These are phyloP conservation scores for Parapsyche elsis DNA, from an alignment of 1,140 invertebrate species.

Conservation along the genomic window DNA sequence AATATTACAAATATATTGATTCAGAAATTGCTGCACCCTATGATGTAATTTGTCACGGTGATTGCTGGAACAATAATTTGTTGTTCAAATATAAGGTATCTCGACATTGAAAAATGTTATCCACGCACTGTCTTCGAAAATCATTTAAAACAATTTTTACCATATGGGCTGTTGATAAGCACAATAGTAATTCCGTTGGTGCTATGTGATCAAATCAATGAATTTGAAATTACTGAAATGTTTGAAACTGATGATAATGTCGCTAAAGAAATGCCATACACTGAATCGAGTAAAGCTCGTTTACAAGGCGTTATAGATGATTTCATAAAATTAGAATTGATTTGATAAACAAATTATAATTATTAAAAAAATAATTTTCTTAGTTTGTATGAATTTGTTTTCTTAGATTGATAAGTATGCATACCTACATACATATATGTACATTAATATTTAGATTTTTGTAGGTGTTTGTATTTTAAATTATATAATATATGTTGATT, in stretches of 20 bases:
- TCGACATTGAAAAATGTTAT: slow-evolving; percentile 44
- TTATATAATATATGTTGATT: too few relatives aligned
- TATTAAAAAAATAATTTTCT: too few relatives aligned
- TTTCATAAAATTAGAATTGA: slow-evolving; percentile 10
- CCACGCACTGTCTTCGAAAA: slow-evolving; percentile 43
- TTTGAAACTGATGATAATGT: slow-evolving; percentile 28
- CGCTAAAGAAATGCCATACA: background rate
- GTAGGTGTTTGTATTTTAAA: too few relatives aligned
- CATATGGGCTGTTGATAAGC: slow-evolving; percentile 41
- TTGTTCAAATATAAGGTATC: slow-evolving; percentile 44
- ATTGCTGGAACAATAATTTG: slow-evolving; percentile 46
- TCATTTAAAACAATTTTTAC: slow-evolving; percentile 40
- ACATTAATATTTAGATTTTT: too few relatives aligned
- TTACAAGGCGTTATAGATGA: background rate
- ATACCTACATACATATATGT: too few relatives aligned
- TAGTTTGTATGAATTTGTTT: too few relatives aligned
- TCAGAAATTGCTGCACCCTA: slow-evolving; percentile 21
- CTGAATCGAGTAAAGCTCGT: background rate
- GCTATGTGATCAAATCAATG: slow-evolving; percentile 38
- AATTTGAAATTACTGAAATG: slow-evolving; percentile 1
- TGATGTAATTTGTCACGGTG: slow-evolving; percentile 46
- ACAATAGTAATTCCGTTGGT: slow-evolving; percentile 10
- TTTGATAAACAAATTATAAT: background rate
- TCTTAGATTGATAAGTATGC: too few relatives aligned
- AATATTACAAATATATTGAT: slow-evolving; percentile 5